Evolutionary conservation across 2,888 invertebrate genomes (phyloP).

Genomic region (Orthosia incerta): DNA sequence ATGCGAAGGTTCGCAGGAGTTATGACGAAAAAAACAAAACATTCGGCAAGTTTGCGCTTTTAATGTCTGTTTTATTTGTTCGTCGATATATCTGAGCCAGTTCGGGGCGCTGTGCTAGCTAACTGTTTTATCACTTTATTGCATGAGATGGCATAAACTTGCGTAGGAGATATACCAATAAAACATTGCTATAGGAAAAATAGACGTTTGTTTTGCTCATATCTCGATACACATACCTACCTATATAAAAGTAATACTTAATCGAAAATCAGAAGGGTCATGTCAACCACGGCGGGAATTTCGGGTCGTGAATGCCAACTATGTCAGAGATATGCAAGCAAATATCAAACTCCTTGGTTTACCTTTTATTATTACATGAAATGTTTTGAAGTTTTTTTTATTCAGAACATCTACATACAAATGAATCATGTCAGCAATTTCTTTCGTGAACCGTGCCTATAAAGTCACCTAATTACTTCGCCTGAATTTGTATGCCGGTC

Average conservation of each 20-base stretch:
- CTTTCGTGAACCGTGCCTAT: conserved; percentile 52
- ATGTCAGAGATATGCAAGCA: conserved; percentile 45
- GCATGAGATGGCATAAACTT: conserved; percentile 89
- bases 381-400: conserved; percentile 42
- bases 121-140: conserved; percentile 91
- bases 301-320: conserved; percentile 41
- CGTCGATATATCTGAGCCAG: conserved; percentile 86
- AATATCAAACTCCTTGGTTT: conserved; percentile 37
- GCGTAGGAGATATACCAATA: conserved; percentile 82
- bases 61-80: conserved; percentile 89
- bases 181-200: conserved; percentile 83
- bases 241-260: conserved; percentile 33
- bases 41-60: conserved; percentile 85
- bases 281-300: conserved; percentile 46
- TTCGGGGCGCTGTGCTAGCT: conserved; percentile 84
- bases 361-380: conserved; percentile 41
- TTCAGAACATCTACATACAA: conserved; percentile 46
- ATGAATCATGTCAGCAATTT: conserved; percentile 54
- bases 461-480: conserved; percentile 59
- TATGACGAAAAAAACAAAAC: conserved; percentile 84
- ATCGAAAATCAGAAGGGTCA: conserved; percentile 55
- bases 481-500: conserved; percentile 47
- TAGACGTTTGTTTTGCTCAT: conserved; percentile 67
- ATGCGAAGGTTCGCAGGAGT: conserved; percentile 70
- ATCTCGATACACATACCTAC: conserved; percentile 30